Conservation (phyloP, 1,140 invertebrate species). For the Tetramorium alpestre region DNA sequence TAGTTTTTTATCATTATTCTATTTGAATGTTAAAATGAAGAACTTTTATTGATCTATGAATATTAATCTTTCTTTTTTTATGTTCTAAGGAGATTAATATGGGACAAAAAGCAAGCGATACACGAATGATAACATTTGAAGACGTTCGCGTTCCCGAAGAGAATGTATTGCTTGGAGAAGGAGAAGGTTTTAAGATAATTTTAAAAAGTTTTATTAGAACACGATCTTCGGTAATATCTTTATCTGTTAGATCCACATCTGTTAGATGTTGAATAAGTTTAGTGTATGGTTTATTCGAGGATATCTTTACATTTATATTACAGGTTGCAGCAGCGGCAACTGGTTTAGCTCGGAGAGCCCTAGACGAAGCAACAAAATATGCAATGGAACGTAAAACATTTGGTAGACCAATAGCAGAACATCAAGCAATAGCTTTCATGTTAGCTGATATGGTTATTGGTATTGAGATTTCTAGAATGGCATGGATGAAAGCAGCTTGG, state of each 20-base stretch:
- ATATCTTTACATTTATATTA: slow-evolving; percentile 41
- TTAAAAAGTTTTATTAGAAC: slow-evolving; percentile 99
- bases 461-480: slow-evolving; percentile 94
- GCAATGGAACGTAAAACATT: slow-evolving; percentile 97
- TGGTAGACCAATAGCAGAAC: slow-evolving; percentile 93
- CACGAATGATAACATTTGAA: slow-evolving; percentile 98
- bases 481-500: slow-evolving; percentile 95
- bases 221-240: slow-evolving; percentile 91
- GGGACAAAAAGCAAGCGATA: slow-evolving; percentile 98
- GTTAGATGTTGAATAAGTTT: neutral
- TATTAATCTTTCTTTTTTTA: slow-evolving; percentile 47
- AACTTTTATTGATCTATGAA: slow-evolving; percentile 49
- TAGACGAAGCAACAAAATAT: slow-evolving; percentile 98
- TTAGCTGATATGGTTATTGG: slow-evolving; percentile 98
- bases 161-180: slow-evolving; percentile 95
- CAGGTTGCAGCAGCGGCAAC: slow-evolving; percentile 96
- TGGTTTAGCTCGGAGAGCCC: slow-evolving; percentile 94
- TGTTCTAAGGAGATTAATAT: slow-evolving; percentile 94
- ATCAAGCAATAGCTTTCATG: slow-evolving; percentile 97
- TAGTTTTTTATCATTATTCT: neutral
- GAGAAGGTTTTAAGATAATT: slow-evolving; percentile 97
- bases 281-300: neutral
- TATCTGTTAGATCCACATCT: neutral
- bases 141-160: slow-evolving; percentile 98
- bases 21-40: neutral